Evolutionary conservation across 2,797 vertebrate genomes (phyloP), one percentile per base, ranked within the genome.

Genomic region (Hypotaenidia philippensis): DNA sequence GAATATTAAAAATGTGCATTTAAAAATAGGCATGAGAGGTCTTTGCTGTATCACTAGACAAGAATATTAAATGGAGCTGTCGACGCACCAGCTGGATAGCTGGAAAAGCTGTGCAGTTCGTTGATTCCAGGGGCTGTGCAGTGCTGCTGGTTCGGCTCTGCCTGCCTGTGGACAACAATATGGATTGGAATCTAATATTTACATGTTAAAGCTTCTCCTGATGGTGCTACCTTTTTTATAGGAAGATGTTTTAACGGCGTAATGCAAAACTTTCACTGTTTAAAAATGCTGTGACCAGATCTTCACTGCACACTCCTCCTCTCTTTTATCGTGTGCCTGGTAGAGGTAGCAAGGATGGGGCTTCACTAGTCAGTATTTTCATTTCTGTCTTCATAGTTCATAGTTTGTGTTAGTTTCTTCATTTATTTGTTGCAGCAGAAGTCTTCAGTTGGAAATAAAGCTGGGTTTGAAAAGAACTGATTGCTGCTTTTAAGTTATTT

Each of bases 1-100:
- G 97, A 97, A 98, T 98, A 97, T 98, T 98, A 97, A 98, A 98
- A 98, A 98, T 97, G 97, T 98, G 97, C 98, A 98, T 98, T 98
- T 97, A 97, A 97, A 98, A 98, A 97, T 34, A 98, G 96, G 94
- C 96, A 94, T 89, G 87, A 96, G 88, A 83, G 94, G 90, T 91
- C 89, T 96, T 97, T 91, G 92, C 93, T 96, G 93, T 97, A 96
- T 96, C 91, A 81, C 93, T 96, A 97, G 97, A 97, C 70, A 96
- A 87, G 96, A 97, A 97, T 97, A 97, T 97, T 97, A 97, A 97
- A 91, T 95, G 95, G 91, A 87, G 83, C 95, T 93, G 95, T 97
- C 82, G 82, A 72, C 88, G 74, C 66, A 89, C 84, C 96, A 93
- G 94, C 69, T 95, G 96, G 96, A 78, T 95, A 96, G 93, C 88